phyloP scores from a whole-genome alignment of 2,113 vertebrate genomes.

The Bostrychus sinensis region DNA sequence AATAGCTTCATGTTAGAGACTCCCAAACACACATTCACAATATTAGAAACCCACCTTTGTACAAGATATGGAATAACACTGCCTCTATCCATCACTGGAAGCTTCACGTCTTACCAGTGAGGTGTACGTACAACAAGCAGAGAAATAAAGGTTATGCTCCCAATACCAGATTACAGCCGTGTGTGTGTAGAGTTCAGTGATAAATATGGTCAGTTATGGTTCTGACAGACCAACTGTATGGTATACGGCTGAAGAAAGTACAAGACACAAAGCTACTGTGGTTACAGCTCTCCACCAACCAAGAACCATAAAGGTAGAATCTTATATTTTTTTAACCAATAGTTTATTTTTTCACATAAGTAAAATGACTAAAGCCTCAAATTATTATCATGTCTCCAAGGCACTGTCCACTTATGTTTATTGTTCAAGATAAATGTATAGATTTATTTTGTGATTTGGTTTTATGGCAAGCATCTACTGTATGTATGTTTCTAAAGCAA shows the following conservation, averaged over 20 bases:
- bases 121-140: neutral
- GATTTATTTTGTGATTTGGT: too few species aligned
- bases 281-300: too few species aligned
- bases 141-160: constrained; percentile 36
- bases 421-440: too few species aligned
- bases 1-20: neutral
- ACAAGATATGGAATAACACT: constrained; percentile 24
- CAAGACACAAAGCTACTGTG: neutral
- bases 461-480: too few species aligned
- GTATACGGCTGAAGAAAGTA: constrained; percentile 21
- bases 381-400: too few species aligned
- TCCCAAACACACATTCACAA: neutral
- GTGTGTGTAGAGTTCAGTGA: constrained; percentile 30
- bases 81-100: constrained; percentile 39
- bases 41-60: constrained; percentile 34
- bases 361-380: too few species aligned
- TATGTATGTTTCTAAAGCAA: too few species aligned
- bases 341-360: too few species aligned
- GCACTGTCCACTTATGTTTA: too few species aligned
- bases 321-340: too few species aligned
- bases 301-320: too few species aligned
- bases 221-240: constrained; percentile 44
- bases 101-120: constrained; percentile 1
- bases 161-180: constrained; percentile 32
- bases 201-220: constrained; percentile 45